A percentile compares a stretch with the other conserved stretches of the same genome.
These are phyloP conservation scores for Lagopus muta DNA, from an alignment of 2,113 vertebrate genomes.

Conservation along the genomic window DNA sequence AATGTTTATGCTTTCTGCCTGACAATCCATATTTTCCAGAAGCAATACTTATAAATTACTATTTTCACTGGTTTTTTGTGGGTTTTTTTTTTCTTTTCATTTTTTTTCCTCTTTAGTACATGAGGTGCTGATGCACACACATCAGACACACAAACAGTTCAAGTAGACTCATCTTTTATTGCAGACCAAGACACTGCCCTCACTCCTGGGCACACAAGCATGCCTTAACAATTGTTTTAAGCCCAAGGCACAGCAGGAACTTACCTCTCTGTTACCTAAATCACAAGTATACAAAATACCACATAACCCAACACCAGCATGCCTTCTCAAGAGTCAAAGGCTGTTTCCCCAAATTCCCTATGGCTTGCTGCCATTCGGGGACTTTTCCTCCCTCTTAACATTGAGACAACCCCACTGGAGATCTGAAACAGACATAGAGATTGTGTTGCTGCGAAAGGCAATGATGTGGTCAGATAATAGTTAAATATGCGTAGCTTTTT, in stretches of 20 bases:
- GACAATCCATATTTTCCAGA: background rate
- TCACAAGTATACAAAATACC: background rate
- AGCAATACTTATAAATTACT: background rate
- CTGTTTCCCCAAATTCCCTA: background rate
- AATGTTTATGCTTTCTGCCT: background rate
- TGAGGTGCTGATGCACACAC: background rate
- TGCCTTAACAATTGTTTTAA: background rate
- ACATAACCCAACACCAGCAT: background rate
- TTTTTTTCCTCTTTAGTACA: background rate
- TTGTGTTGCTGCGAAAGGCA: background rate
- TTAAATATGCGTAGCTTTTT: background rate
- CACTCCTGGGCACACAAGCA: background rate
- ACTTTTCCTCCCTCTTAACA: background rate
- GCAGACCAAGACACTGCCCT: background rate
- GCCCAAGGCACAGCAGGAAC: conserved; percentile 25
- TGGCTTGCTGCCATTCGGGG: conserved; percentile 12
- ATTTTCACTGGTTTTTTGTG: background rate
- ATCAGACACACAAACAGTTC: background rate
- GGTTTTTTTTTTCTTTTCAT: background rate
- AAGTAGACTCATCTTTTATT: background rate
- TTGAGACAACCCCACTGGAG: background rate
- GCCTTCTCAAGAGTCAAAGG: background rate
- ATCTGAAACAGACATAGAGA: background rate
- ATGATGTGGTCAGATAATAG: background rate
- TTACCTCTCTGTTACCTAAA: conserved; percentile 3